Percentiles rank a stretch among this genome's conserved stretches.
Evolutionary conservation across 2,888 invertebrate species (phyloP).

Genomic region (Scrobipalpa atriplicella): DNA sequence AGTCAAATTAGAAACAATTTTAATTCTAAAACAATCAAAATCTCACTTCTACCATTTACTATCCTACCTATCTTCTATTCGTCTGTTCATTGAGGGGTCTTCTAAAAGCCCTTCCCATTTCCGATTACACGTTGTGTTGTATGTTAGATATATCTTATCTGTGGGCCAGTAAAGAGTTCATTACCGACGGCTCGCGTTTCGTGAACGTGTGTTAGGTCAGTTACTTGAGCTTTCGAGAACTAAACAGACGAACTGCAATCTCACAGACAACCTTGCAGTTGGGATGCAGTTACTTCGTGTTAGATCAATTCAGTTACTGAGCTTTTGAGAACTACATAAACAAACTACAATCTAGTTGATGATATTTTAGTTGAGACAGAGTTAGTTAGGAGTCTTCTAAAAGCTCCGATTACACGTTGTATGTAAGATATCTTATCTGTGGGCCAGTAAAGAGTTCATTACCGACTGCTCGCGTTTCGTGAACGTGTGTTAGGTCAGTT

Average conservation of each 20-base stretch:
- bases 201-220: conserved; percentile 3
- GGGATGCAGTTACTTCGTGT: too few species aligned
- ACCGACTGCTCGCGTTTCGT: background rate
- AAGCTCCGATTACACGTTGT: conserved; percentile 1
- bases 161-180: conserved; percentile 1
- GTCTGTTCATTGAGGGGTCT: background rate
- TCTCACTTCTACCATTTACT: too few species aligned
- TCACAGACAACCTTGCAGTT: background rate
- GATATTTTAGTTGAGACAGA: background rate
- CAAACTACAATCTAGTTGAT: too few species aligned
- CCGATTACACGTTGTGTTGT: conserved; percentile 9
- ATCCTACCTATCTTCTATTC: too few species aligned
- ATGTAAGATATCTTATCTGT: background rate
- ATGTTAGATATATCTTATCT: conserved; percentile 13
- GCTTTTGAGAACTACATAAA: too few species aligned
- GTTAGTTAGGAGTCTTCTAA: background rate
- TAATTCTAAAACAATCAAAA: too few species aligned
- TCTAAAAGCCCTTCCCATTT: conserved; percentile 3
- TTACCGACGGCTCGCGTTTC: background rate
- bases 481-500: conserved; percentile 3
- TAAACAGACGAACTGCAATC: background rate
- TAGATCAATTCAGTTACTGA: too few species aligned
- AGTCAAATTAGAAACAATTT: too few species aligned
- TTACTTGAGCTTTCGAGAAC: conserved; percentile 13
- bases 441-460: conserved; percentile 4